Percentiles rank a stretch among this genome's conserved stretches.
Evolutionary conservation across 2,113 vertebrate species (phyloP).

Genomic region (Eonycteris spelaea): DNA sequence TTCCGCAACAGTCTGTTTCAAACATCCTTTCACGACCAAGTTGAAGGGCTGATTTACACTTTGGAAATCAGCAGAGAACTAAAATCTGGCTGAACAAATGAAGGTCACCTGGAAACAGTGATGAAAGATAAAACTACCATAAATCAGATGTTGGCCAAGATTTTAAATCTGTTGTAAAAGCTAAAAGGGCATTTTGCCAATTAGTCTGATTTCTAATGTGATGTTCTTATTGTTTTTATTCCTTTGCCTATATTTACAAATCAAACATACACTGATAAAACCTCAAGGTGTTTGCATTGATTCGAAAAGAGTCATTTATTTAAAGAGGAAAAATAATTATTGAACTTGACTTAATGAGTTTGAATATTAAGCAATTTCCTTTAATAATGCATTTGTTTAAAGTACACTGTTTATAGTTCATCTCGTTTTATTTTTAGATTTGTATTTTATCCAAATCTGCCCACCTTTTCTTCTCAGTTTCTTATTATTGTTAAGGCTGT

Average conservation of each 20-base stretch:
- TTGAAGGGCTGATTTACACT: conserved; percentile 55
- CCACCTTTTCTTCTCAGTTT: conserved; percentile 38
- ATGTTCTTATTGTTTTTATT: conserved; percentile 63
- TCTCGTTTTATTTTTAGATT: conserved; percentile 58
- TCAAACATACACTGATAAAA: conserved; percentile 49
- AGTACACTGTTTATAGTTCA: conserved; percentile 54
- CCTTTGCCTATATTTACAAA: conserved; percentile 62
- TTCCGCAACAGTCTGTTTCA: background rate
- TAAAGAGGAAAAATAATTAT: conserved; percentile 70
- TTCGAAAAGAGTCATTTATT: conserved; percentile 59
- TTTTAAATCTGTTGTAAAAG: conserved; percentile 59
- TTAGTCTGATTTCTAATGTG: conserved; percentile 54
- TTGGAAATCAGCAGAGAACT: conserved; percentile 3
- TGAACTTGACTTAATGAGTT: conserved; percentile 77
- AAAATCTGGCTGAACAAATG: background rate
- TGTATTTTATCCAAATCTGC: conserved; percentile 54
- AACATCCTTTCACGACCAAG: conserved; percentile 38
- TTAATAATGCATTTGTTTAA: conserved; percentile 72
- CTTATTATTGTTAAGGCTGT: conserved; percentile 4
- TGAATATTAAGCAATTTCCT: conserved; percentile 78
- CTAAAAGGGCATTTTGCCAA: conserved; percentile 61
- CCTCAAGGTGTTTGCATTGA: conserved; percentile 32
- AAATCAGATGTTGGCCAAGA: conserved; percentile 43
- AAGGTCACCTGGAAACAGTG: conserved; percentile 45
- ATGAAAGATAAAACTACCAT: conserved; percentile 64